Base-by-base conservation (phyloP, 2,888 invertebrate species). In the Augiades crinisus region DNA sequence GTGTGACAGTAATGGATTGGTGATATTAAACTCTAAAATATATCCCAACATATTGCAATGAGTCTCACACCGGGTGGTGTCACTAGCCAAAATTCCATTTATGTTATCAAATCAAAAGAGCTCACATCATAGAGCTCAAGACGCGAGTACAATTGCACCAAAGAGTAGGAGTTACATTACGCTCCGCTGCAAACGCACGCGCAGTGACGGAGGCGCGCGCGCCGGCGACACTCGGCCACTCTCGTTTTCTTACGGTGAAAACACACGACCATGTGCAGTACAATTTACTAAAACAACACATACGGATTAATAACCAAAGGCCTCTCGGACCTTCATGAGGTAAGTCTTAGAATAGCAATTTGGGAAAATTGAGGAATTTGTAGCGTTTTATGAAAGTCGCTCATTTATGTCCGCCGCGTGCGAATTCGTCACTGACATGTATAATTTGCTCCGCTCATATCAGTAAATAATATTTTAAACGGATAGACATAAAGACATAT, bases 171-270 rank as follows among this genome's bases (percentile, higher is more conserved):
- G 65, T 54, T 55, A 41, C 47, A 21, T 12, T 37, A 16, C 47
- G 44, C 19, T 10, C 46, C 27, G 52, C 27, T 53, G 6, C 36
- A 36, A 5, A 57, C 61, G 65, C 62, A 17, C 27, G 66, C 73
- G 71, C 82, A 84, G 82, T 81, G 72, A 59, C 59, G 57, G 60
- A 58, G 65, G 65, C 76, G 73, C 70, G 70, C 74, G 78, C 73
- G 75, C 64, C 62, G 68, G 55, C 64, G 63, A 63, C 73, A 70
- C 72, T 63, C 64, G 65, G 67, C 59, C 63, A 70, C 72, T 73
- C 68, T 73, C 75, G 64, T 52, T 66, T 69, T 67, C 64, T 54
- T 55, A 56, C 56, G 56, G 67, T 67, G 68, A 67, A 68, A 67
- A 57, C 59, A 56, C 7, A 27, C 17, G 13, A 50, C 27, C 50